Conservation (phyloP, 2,113 vertebrate species). For the Ctenomys sociabilis region DNA sequence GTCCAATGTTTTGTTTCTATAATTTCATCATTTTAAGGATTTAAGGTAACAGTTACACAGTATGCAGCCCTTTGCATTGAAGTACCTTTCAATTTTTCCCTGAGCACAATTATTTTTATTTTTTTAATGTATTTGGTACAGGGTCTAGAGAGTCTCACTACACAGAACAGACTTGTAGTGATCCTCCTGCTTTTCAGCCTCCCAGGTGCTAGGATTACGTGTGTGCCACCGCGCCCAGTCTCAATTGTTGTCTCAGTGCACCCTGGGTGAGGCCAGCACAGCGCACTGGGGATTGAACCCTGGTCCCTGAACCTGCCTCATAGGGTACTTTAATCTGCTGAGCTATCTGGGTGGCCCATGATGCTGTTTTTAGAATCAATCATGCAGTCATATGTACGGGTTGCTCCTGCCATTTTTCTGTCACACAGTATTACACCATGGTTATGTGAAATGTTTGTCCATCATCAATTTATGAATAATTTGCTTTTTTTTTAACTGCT, state of each 20-base stretch:
- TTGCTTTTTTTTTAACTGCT: neutral
- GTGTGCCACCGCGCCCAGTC: no score
- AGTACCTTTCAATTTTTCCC: neutral
- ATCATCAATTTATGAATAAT: neutral
- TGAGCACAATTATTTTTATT: neutral
- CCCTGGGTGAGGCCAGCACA: no score
- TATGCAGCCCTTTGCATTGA: neutral
- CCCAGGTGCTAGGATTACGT: no score
- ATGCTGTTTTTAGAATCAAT: neutral
- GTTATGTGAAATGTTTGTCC: slow-evolving; percentile 10
- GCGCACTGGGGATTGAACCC: no score
- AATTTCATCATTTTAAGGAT: slow-evolving; percentile 39
- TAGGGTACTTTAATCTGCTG: no score
- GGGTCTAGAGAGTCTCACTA: no score
- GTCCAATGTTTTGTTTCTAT: neutral
- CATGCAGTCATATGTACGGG: neutral
- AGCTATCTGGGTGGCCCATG: no score
- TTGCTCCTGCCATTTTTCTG: neutral
- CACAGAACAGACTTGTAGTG: no score
- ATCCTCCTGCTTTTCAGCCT: no score
- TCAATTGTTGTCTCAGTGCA: no score
- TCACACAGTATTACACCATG: neutral
- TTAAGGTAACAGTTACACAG: slow-evolving; percentile 25
- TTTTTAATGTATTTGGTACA: no score
- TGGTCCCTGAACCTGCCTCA: no score